Conservation (phyloP, 2,797 vertebrate genomes). For the Tragelaphus oryx region DNA sequence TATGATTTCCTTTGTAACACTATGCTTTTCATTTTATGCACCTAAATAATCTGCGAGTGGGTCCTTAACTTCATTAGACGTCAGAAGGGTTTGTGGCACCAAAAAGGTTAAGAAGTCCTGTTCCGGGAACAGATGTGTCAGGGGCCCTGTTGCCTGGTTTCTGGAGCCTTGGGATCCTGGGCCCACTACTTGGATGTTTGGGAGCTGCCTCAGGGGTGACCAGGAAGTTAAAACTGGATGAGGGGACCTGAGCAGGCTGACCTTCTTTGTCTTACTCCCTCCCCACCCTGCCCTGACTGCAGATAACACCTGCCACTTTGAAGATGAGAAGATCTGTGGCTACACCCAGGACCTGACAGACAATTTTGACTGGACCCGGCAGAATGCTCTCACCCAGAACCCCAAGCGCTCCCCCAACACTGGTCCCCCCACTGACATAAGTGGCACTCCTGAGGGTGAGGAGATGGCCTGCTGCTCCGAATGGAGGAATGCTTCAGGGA, state of each 20-base stretch:
- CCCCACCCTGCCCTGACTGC: neutral
- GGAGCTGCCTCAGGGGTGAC: neutral
- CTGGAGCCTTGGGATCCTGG: neutral
- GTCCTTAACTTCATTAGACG: neutral
- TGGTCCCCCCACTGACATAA: conserved; percentile 92
- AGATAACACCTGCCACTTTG: conserved; percentile 92
- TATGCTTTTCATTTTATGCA: neutral
- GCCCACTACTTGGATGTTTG: neutral
- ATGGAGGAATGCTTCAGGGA: neutral
- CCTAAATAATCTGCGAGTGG: neutral
- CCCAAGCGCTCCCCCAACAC: conserved; percentile 95
- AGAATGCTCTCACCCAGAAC: conserved; percentile 94
- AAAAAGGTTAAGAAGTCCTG: neutral
- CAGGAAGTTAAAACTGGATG: neutral
- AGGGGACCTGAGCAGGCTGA: neutral
- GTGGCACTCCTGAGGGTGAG: conserved; percentile 92
- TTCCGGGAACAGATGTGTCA: neutral
- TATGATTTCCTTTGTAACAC: conserved; percentile 45
- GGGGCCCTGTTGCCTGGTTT: neutral
- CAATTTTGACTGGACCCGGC: conserved; percentile 95
- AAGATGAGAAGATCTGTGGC: conserved; percentile 94
- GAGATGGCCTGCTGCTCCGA: neutral
- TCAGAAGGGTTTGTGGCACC: neutral
- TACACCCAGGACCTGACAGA: conserved; percentile 94
- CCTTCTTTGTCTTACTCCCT: neutral